These are phyloP conservation scores for Sebastolobus altivelis DNA, from an alignment of 2,797 vertebrate species.

Conservation along the genomic window DNA sequence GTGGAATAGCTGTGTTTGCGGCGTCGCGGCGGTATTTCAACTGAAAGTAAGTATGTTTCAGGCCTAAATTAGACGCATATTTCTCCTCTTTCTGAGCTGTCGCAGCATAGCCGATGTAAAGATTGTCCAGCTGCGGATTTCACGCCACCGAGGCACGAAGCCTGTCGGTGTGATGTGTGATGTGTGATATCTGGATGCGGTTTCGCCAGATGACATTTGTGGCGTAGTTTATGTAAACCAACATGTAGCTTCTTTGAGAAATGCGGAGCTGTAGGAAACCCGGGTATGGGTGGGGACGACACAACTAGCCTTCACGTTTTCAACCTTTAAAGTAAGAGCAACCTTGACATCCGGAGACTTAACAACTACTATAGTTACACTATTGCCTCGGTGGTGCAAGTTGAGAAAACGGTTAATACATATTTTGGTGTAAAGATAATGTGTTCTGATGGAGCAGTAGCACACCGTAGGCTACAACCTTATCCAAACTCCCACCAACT, in stretches of 20 bases:
- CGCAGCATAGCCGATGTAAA: neutral
- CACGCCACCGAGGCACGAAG: neutral
- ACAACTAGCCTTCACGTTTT: conserved; percentile 14
- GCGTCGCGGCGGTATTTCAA: neutral
- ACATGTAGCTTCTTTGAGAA: conserved; percentile 1
- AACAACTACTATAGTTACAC: too few relatives aligned
- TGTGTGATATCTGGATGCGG: neutral
- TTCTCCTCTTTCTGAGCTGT: neutral
- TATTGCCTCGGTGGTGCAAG: neutral
- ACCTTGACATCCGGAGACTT: neutral
- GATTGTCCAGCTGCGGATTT: conserved; percentile 9
- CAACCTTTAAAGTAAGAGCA: neutral
- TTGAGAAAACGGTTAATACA: neutral
- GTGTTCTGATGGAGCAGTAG: neutral
- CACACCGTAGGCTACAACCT: neutral
- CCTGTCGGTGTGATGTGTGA: neutral
- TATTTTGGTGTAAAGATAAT: neutral
- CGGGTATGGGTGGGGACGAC: conserved; percentile 62
- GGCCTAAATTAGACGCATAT: neutral
- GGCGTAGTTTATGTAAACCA: neutral
- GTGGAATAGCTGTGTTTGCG: conserved; percentile 1
- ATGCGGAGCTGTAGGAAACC: conserved; percentile 14
- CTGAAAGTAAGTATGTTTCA: conserved; percentile 52
- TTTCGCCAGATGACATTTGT: neutral
- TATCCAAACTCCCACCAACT: neutral